Evolutionary conservation across 2,888 invertebrate species (phyloP), one percentile per base, ranked within the genome.

Genomic region (Halictus quadricinctus): DNA sequence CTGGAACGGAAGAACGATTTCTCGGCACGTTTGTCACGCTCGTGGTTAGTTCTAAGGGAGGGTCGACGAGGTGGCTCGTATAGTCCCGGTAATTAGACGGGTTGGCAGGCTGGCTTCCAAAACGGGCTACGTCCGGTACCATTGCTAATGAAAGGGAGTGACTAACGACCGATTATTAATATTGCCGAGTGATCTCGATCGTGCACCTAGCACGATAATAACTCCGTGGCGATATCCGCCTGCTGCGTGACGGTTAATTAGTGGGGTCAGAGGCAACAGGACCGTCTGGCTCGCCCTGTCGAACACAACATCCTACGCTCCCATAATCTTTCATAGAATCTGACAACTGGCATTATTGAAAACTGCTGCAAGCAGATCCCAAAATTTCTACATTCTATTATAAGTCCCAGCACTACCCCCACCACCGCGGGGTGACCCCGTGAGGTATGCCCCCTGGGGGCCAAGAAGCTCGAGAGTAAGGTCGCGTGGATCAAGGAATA

Each of bases 81-180:
- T 48, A 82, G 75, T 76, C 73, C 70, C 76, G 78, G 83, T 90
- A 89, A 89, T 89, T 89, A 89, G 85, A 84, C 83, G 81, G 88
- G 79, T 85, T 83, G 77, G 81, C 70, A 73, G 80, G 41, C 77
- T 46, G 87, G 86, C 82, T 90, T 87, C 90, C 90, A 89, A 89
- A 89, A 88, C 87, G 85, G 87, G 85, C 84, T 83, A 58, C 81
- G 81, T 79, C 82, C 84, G 83, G 74, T 83, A 75, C 88, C 79
- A 79, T 88, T 88, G 81, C 88, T 90, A 90, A 87, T 87, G 85
- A 89, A 90, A 86, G 85, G 87, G 86, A 90, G 86, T 90, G 88
- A 88, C 89, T 88, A 90, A 90, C 88, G 89, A 86, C 88, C 77
- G 89, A 90, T 90, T 89, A 90, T 90, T 90, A 90, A 90, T 90